phyloP scores from a whole-genome alignment of 1,140 invertebrate species.

The Zaprionus nigranus region DNA sequence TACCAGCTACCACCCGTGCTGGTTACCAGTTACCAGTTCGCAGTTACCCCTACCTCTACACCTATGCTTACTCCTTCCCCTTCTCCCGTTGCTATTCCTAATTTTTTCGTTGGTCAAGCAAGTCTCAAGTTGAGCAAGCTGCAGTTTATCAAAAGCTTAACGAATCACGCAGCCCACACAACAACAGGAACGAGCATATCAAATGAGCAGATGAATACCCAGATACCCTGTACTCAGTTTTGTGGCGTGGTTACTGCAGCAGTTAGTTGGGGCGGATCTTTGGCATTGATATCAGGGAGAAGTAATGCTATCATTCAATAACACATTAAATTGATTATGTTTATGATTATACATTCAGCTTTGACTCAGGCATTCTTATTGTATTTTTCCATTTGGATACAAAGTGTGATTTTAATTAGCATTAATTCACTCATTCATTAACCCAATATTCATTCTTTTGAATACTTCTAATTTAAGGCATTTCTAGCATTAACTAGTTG shows the following conservation, averaged over 20 bases:
- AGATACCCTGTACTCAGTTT: constrained; percentile 15
- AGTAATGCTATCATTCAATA: no score
- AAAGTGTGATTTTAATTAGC: no score
- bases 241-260: no score
- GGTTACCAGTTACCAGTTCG: neutral
- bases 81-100: neutral
- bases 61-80: neutral
- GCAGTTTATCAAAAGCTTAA: constrained; percentile 81
- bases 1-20: neutral
- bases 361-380: no score
- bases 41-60: neutral
- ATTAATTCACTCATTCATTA: no score
- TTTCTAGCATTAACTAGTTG: no score
- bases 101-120: constrained; percentile 18
- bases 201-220: constrained; percentile 35
- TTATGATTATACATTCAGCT: no score
- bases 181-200: constrained; percentile 14
- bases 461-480: neutral
- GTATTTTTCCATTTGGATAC: no score
- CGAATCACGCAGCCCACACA: constrained; percentile 25
- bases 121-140: constrained; percentile 24
- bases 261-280: no score
- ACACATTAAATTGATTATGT: no score
- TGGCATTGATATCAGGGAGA: no score
- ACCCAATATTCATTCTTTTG: no score